phyloP scores from a whole-genome alignment of 2,797 vertebrate genomes.

The Valencia hispanica region DNA sequence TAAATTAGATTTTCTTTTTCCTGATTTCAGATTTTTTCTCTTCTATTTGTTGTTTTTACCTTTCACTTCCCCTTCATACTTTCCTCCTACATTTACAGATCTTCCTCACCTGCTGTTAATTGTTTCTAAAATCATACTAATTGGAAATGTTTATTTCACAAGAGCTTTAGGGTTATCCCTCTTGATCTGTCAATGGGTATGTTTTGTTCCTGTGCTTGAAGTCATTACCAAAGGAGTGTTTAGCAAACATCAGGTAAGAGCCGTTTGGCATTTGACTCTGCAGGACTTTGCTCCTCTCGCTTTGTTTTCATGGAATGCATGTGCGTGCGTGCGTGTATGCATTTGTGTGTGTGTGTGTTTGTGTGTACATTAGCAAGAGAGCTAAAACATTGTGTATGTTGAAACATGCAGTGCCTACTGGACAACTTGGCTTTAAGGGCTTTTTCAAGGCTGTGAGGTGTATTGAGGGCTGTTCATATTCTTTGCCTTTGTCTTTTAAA shows the following conservation, averaged over 20 bases:
- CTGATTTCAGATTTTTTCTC: not conserved
- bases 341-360: no score
- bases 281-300: slow-evolving; percentile 50
- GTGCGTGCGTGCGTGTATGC: slow-evolving; percentile 14
- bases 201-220: slow-evolving; percentile 40
- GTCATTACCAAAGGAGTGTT: slow-evolving; percentile 71
- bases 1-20: no score
- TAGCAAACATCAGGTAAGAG: slow-evolving; percentile 74
- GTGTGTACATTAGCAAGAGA: no score
- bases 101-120: slow-evolving; percentile 28
- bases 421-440: no score
- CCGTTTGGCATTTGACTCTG: slow-evolving; percentile 74
- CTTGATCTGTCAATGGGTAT: slow-evolving; percentile 20
- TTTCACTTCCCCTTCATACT: not conserved
- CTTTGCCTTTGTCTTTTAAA: no score
- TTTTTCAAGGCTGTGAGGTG: no score
- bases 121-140: slow-evolving; percentile 23
- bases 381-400: no score
- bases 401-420: no score
- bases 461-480: no score
- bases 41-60: not conserved
- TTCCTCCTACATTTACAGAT: slow-evolving; percentile 1
- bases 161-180: slow-evolving; percentile 20
- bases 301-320: slow-evolving; percentile 52
- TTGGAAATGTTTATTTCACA: not conserved